Percentiles rank a stretch among this genome's conserved stretches.
phyloP scores from a whole-genome alignment of 2,888 invertebrate species.

The Amblyjoppa proteus region DNA sequence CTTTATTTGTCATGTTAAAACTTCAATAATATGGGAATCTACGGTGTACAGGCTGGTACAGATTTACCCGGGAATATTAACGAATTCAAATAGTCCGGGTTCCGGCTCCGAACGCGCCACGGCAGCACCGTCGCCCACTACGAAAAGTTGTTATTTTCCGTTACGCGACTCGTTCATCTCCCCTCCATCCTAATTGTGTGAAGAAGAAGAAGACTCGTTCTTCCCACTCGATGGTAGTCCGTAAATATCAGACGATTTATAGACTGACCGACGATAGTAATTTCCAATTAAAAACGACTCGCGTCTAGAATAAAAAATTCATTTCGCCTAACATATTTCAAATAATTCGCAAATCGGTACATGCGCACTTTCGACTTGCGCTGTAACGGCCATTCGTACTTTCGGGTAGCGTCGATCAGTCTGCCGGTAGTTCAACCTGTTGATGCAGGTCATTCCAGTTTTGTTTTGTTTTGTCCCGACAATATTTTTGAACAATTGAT shows the following conservation, averaged over 20 bases:
- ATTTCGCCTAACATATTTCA: neutral
- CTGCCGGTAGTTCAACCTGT: neutral
- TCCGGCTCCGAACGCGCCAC: neutral
- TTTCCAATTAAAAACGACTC: neutral
- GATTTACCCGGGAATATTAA: neutral
- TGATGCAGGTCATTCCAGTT: neutral
- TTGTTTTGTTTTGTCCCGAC: too few species aligned
- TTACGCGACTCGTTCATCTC: too few species aligned
- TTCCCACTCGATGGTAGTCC: too few species aligned
- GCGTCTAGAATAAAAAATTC: neutral
- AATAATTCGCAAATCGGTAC: neutral
- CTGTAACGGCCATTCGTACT: neutral
- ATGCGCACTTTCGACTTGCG: neutral
- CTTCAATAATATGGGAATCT: conserved; percentile 3
- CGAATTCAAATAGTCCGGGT: neutral
- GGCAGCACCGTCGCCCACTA: neutral
- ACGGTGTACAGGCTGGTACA: neutral
- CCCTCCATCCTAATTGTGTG: too few species aligned
- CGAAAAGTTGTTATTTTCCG: neutral
- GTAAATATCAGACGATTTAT: too few species aligned
- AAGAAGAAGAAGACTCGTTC: too few species aligned
- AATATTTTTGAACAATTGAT: too few species aligned
- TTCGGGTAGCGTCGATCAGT: neutral
- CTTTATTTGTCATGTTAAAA: neutral
- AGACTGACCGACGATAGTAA: too few species aligned